These are phyloP conservation scores for Anas flavirostris DNA, from an alignment of 2,797 vertebrate genomes.

Conservation along the genomic window DNA sequence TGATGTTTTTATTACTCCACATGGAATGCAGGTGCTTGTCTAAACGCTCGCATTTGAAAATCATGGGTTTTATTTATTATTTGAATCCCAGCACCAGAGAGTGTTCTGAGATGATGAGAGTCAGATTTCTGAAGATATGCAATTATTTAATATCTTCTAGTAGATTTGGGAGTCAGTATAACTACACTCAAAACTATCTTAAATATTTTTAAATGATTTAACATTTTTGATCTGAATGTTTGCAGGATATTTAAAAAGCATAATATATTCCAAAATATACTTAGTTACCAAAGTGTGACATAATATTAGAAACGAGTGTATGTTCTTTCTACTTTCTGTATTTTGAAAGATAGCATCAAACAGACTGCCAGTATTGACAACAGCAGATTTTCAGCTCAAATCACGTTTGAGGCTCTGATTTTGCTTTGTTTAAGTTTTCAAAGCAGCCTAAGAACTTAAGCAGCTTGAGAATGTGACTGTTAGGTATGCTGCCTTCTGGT, in stretches of 20 bases:
- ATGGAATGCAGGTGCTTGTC: not conserved
- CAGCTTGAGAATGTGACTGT: not conserved
- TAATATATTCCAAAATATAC: not conserved
- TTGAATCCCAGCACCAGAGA: not conserved
- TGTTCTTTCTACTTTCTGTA: not conserved
- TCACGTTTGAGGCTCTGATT: not conserved
- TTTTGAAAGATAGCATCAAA: not conserved
- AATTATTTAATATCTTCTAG: not conserved
- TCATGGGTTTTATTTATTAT: rapidly evolving
- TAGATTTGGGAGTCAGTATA: not conserved
- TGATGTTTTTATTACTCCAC: not conserved
- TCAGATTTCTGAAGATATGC: not conserved
- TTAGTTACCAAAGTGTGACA: not conserved
- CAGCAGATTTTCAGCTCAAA: not conserved
- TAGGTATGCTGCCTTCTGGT: not conserved
- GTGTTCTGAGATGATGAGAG: not conserved
- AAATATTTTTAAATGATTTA: not conserved
- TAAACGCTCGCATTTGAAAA: not conserved
- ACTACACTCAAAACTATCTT: not conserved
- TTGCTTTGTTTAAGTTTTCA: not conserved
- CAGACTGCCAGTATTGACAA: not conserved
- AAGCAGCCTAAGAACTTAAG: not conserved
- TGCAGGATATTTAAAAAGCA: not conserved
- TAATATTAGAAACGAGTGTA: not conserved
- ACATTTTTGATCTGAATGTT: not conserved